These are phyloP conservation scores for Drosophila parthenogenetica DNA, from an alignment of 2,888 invertebrate species.

Conservation along the genomic window DNA sequence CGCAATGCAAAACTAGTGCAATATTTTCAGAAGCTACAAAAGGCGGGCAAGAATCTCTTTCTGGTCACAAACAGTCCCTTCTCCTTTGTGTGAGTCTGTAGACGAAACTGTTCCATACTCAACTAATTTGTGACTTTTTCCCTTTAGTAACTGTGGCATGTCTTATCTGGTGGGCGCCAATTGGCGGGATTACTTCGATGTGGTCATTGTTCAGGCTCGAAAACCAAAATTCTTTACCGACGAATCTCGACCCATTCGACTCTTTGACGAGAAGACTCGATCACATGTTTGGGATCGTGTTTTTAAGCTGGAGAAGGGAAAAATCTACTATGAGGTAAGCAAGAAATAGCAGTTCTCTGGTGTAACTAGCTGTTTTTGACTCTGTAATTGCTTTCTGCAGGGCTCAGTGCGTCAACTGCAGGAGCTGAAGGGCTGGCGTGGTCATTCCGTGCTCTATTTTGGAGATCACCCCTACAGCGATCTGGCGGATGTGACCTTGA, in stretches of 20 bases:
- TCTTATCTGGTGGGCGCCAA: slow-evolving; percentile 93
- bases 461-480: slow-evolving; percentile 99
- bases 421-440: slow-evolving; percentile 96
- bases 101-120: too few relatives aligned
- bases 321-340: slow-evolving; percentile 95
- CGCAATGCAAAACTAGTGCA: slow-evolving; percentile 89
- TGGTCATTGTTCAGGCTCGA: slow-evolving; percentile 96
- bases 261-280: slow-evolving; percentile 92
- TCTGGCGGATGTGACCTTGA: slow-evolving; percentile 97
- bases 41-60: slow-evolving; percentile 94
- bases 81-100: slow-evolving; percentile 93
- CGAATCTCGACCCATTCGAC: slow-evolving; percentile 94
- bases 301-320: slow-evolving; percentile 92
- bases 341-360: not conserved
- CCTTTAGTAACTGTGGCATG: slow-evolving; percentile 94
- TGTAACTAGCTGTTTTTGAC: not conserved
- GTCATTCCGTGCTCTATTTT: slow-evolving; percentile 97
- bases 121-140: not conserved
- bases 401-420: slow-evolving; percentile 97
- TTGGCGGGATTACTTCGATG: slow-evolving; percentile 97
- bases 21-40: slow-evolving; percentile 91
- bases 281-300: slow-evolving; percentile 97
- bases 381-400: slow-evolving; percentile 84
- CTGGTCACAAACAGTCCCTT: slow-evolving; percentile 98
- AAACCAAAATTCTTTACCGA: slow-evolving; percentile 99